A percentile compares a stretch with the other conserved stretches of the same genome.
These are phyloP conservation scores for Pomacea canaliculata DNA, from an alignment of 2,888 invertebrate genomes.

Conservation along the genomic window DNA sequence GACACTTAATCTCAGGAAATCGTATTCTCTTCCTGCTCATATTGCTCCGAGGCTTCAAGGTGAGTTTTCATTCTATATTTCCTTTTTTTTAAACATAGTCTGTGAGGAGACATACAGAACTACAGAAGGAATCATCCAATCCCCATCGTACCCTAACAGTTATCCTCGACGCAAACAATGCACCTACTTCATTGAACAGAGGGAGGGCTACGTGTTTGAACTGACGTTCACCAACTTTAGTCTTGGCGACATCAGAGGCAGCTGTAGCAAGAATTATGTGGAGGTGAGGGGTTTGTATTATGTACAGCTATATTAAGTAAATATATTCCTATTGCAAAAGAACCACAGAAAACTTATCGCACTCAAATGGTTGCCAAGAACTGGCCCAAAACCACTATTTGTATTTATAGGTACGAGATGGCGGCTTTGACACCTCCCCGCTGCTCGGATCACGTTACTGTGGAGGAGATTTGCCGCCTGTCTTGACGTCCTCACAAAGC, in stretches of 20 bases:
- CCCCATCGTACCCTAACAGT: neutral
- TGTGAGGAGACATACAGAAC: slow-evolving; percentile 1
- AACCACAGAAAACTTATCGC: too few relatives aligned
- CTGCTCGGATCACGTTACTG: slow-evolving; percentile 4
- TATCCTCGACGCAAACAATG: neutral
- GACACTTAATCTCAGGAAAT: too few relatives aligned
- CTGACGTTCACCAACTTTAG: neutral
- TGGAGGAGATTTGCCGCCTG: neutral
- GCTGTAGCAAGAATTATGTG: neutral
- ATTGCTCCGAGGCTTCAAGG: too few relatives aligned
- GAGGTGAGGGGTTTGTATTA: neutral
- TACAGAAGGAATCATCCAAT: neutral
- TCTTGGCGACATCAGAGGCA: neutral
- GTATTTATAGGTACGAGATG: slow-evolving; percentile 4
- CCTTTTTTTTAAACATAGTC: neutral
- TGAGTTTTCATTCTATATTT: too few relatives aligned
- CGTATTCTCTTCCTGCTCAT: too few relatives aligned
- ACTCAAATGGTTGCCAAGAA: too few relatives aligned
- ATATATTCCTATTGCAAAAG: too few relatives aligned
- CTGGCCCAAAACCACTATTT: neutral
- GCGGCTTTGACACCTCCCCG: neutral
- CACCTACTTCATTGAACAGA: neutral
- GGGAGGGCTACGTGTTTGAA: neutral
- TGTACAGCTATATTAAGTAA: too few relatives aligned
- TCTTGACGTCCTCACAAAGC: neutral